phyloP scores from a whole-genome alignment of 1,140 invertebrate species.

The Zaprionus vittiger region DNA sequence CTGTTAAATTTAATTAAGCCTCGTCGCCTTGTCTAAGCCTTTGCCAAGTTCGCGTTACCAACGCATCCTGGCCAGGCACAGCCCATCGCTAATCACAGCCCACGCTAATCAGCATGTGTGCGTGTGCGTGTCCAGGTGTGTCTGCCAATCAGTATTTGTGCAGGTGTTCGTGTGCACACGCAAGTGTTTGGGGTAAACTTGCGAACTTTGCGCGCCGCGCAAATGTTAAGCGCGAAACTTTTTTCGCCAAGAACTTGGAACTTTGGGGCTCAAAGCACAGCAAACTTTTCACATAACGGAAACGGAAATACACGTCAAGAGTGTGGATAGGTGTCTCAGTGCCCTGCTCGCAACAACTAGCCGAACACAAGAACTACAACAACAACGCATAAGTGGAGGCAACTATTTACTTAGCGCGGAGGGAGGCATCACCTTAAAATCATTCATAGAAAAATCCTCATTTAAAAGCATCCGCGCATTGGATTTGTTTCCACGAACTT shows the following conservation, averaged over 20 bases:
- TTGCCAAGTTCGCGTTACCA: constrained; percentile 47
- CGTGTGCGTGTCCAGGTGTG: constrained; percentile 30
- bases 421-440: not conserved
- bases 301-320: constrained; percentile 79
- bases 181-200: constrained; percentile 60
- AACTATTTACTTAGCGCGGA: not conserved
- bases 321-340: constrained; percentile 63
- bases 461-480: not conserved
- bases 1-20: constrained; percentile 81
- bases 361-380: constrained; percentile 16
- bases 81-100: constrained; percentile 63
- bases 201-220: constrained; percentile 69
- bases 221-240: constrained; percentile 76
- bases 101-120: constrained; percentile 67
- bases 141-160: constrained; percentile 20
- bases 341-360: constrained; percentile 15
- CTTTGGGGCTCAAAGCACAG: constrained; percentile 41
- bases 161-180: constrained; percentile 17
- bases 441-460: not conserved
- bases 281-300: constrained; percentile 80
- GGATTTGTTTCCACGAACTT: not conserved
- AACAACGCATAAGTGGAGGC: constrained; percentile 3
- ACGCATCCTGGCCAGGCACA: not conserved
- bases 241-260: constrained; percentile 54
- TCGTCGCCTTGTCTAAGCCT: constrained; percentile 64